A percentile compares a stretch with the other conserved stretches of the same genome.
Evolutionary conservation across 1,140 invertebrate genomes (phyloP).

Genomic region (Drosophila auraria): DNA sequence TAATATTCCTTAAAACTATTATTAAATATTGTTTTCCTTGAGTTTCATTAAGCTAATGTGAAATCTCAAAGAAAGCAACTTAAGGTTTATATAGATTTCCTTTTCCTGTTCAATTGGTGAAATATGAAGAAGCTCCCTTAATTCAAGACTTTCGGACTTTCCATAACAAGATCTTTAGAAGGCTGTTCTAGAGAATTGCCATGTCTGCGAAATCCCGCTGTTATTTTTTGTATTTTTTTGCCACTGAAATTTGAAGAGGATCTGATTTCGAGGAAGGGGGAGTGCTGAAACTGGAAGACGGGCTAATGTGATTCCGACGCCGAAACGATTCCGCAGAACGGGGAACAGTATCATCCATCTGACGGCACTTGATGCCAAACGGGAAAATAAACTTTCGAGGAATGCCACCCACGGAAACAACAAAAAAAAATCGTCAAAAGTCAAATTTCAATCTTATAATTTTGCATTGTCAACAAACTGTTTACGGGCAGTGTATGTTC

Average conservation of each 20-base stretch:
- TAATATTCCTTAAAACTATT: too few species aligned
- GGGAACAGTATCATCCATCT: conserved; percentile 23
- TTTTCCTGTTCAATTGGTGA: not conserved
- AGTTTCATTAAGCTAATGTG: not conserved
- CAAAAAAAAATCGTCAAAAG: conserved; percentile 1
- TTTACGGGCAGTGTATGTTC: conserved; percentile 3
- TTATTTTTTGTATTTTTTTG: conserved; percentile 2
- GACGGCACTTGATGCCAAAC: conserved; percentile 28
- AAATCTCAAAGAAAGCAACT: conserved; percentile 23
- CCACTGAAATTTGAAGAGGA: conserved; percentile 24
- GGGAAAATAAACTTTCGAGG: conserved; percentile 25
- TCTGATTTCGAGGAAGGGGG: not conserved
- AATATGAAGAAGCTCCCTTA: conserved; percentile 18
- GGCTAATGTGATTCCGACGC: not conserved
- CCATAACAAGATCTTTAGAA: conserved; percentile 37
- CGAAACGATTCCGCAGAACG: conserved; percentile 19
- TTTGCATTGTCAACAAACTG: conserved; percentile 17
- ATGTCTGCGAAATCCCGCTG: conserved; percentile 11
- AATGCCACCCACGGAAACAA: conserved; percentile 33
- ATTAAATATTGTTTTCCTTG: not conserved
- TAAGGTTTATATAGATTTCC: not conserved
- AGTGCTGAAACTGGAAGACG: not conserved
- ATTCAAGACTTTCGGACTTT: conserved; percentile 26
- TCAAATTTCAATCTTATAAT: not conserved
- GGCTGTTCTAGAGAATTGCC: conserved; percentile 21